These are phyloP conservation scores for Bucco capensis DNA, from an alignment of 2,113 vertebrate genomes.

Conservation along the genomic window DNA sequence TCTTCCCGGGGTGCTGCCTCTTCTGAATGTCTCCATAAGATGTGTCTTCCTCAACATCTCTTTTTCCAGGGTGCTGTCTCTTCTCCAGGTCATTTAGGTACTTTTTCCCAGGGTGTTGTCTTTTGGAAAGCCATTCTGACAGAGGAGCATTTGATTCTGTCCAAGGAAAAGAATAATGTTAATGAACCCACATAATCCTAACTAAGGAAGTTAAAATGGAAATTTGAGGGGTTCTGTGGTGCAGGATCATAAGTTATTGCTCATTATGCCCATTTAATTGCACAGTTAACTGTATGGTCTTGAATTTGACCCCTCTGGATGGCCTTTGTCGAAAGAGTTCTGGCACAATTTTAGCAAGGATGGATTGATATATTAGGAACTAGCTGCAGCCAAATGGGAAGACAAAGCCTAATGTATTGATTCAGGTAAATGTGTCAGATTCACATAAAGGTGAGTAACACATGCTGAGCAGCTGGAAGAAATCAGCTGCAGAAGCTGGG, in stretches of 20 bases:
- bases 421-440: neutral
- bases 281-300: neutral
- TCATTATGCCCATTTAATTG: neutral
- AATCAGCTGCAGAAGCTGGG: neutral
- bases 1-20: slow-evolving; percentile 78
- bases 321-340: neutral
- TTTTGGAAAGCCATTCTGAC: slow-evolving; percentile 76
- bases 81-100: slow-evolving; percentile 73
- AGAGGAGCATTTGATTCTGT: slow-evolving; percentile 72
- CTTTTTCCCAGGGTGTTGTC: slow-evolving; percentile 80
- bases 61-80: slow-evolving; percentile 85
- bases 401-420: neutral
- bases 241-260: neutral
- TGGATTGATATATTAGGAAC: neutral
- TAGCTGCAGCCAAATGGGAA: neutral
- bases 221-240: neutral
- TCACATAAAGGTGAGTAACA: neutral
- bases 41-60: slow-evolving; percentile 56
- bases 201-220: neutral
- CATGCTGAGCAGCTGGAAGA: neutral
- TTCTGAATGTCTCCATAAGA: slow-evolving; percentile 41
- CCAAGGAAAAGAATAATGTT: slow-evolving; percentile 9
- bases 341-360: neutral
- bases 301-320: neutral
- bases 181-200: neutral